These are phyloP conservation scores for Enteromius fasciolatus DNA, from an alignment of 2,797 vertebrate species.

Conservation along the genomic window DNA sequence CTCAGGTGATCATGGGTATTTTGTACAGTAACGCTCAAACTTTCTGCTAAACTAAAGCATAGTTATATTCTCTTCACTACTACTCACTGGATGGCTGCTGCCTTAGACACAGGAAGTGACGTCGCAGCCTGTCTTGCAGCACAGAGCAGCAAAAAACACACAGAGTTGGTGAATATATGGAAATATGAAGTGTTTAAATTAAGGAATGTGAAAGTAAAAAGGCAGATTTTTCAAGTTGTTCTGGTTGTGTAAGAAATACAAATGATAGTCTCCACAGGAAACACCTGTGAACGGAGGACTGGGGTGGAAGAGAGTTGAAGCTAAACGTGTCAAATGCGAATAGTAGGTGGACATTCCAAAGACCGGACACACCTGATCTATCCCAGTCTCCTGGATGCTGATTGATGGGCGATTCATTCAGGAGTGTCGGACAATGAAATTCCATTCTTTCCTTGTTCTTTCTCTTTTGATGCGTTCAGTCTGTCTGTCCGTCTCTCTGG, in stretches of 20 bases:
- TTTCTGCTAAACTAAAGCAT: constrained; percentile 16
- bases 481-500: not conserved
- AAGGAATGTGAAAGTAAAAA: constrained; percentile 42
- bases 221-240: constrained; percentile 10
- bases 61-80: constrained; percentile 3
- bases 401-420: constrained; percentile 10
- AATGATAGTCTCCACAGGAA: constrained; percentile 18
- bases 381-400: constrained; percentile 24
- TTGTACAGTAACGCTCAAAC: constrained; percentile 39
- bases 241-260: constrained; percentile 24
- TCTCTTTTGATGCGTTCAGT: not conserved
- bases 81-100: not conserved
- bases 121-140: not conserved
- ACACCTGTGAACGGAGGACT: constrained; percentile 5
- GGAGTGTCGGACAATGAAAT: not conserved
- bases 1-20: constrained; percentile 41
- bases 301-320: not conserved
- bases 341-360: not conserved
- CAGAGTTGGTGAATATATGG: not conserved
- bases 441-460: constrained; percentile 27
- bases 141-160: constrained; percentile 8
- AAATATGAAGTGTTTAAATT: not conserved
- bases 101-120: constrained; percentile 21
- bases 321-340: not conserved
- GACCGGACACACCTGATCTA: constrained; percentile 9